Percentiles rank a stretch among this genome's conserved stretches.
These are phyloP conservation scores for Smittia aterrima DNA, from an alignment of 2,888 invertebrate species.

Conservation along the genomic window DNA sequence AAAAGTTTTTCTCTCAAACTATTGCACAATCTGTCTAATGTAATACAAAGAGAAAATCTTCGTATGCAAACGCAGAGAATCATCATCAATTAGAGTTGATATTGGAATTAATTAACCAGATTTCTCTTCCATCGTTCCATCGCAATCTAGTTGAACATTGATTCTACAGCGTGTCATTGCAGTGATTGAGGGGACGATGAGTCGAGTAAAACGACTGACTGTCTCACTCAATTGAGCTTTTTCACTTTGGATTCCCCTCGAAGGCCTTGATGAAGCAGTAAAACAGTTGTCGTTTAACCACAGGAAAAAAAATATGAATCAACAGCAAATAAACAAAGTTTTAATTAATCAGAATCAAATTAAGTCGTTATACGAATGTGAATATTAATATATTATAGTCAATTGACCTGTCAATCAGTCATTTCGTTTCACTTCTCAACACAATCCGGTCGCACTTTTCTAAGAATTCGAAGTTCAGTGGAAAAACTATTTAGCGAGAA, in stretches of 20 bases:
- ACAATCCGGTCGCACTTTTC: neutral
- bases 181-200: neutral
- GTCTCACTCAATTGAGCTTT: no score
- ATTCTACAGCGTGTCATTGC: neutral
- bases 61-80: constrained; percentile 15
- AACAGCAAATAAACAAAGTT: constrained; percentile 11
- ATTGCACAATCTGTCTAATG: constrained; percentile 24
- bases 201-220: no score
- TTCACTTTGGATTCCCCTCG: neutral
- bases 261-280: neutral
- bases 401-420: constrained; percentile 25
- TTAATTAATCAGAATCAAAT: constrained; percentile 30
- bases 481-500: neutral
- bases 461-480: neutral
- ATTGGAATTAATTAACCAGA: constrained; percentile 26
- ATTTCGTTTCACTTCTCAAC: neutral
- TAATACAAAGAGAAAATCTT: neutral
- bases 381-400: neutral
- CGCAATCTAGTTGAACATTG: neutral
- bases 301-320: neutral
- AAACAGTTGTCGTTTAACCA: neutral
- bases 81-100: constrained; percentile 36
- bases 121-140: constrained; percentile 2
- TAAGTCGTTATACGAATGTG: constrained; percentile 17
- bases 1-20: neutral